Evolutionary conservation across 2,888 invertebrate species (phyloP).

Genomic region (Ochropacha duplaris): DNA sequence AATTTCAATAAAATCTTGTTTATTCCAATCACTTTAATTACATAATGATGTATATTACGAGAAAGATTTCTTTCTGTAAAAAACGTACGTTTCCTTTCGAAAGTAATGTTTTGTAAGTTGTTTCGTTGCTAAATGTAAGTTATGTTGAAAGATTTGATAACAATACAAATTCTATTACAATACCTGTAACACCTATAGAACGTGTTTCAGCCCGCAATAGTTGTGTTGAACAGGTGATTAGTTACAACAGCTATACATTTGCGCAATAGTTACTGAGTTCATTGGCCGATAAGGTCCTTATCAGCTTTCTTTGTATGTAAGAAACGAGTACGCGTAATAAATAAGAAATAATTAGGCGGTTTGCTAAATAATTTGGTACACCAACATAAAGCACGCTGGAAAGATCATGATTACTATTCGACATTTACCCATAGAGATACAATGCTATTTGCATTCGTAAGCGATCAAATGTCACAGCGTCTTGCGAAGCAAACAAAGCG

Average conservation of each 20-base stretch:
- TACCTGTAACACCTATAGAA: neutral
- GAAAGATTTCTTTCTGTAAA: neutral
- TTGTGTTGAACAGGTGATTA: neutral
- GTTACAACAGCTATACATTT: slow-evolving; percentile 29
- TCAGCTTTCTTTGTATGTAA: slow-evolving; percentile 66
- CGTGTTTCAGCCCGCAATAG: neutral
- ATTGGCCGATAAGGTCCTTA: slow-evolving; percentile 71
- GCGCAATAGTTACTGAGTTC: slow-evolving; percentile 61
- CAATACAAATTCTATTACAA: neutral
- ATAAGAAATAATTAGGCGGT: slow-evolving; percentile 58
- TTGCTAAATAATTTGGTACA: slow-evolving; percentile 36
- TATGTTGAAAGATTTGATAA: neutral
- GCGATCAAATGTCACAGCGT: slow-evolving; percentile 50
- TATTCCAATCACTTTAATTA: neutral
- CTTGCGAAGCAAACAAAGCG: slow-evolving; percentile 40
- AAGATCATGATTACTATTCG: slow-evolving; percentile 1
- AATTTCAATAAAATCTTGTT: too few species aligned
- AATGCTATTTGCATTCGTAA: slow-evolving; percentile 35
- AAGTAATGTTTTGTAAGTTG: neutral
- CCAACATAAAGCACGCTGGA: slow-evolving; percentile 3
- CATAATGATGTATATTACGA: neutral
- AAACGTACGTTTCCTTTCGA: neutral
- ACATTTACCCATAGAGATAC: slow-evolving; percentile 12
- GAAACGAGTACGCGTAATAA: slow-evolving; percentile 54
- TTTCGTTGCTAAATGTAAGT: too few species aligned